A percentile compares a stretch with the other conserved stretches of the same genome.
These are phyloP conservation scores for Latheticus oryzae DNA, from an alignment of 2,888 invertebrate species.

Conservation along the genomic window DNA sequence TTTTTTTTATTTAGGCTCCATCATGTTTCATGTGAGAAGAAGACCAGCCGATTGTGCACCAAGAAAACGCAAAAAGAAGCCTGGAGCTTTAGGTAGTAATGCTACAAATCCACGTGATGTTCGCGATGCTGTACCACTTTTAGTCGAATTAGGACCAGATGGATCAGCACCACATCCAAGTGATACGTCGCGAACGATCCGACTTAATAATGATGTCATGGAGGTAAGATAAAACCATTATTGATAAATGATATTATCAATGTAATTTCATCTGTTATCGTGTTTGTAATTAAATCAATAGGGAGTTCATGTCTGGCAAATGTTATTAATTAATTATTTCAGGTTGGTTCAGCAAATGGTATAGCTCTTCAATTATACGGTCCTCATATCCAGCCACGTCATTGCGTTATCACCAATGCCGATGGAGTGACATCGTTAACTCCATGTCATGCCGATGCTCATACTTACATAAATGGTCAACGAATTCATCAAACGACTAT, in stretches of 20 bases:
- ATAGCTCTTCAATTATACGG: conserved; percentile 84
- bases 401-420: conserved; percentile 92
- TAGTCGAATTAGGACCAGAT: conserved; percentile 86
- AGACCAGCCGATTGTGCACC: conserved; percentile 92
- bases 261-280: too few relatives aligned
- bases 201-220: conserved; percentile 73
- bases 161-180: conserved; percentile 73
- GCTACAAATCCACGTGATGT: conserved; percentile 70
- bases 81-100: conserved; percentile 66
- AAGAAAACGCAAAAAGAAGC: conserved; percentile 87
- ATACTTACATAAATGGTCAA: conserved; percentile 94
- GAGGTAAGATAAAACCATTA: too few relatives aligned
- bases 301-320: too few relatives aligned
- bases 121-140: conserved; percentile 74
- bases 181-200: conserved; percentile 73
- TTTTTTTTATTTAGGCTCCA: conserved; percentile 84
- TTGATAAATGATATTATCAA: too few relatives aligned
- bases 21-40: conserved; percentile 96
- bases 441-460: conserved; percentile 92
- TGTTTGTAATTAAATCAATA: too few relatives aligned
- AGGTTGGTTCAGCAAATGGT: conserved; percentile 84
- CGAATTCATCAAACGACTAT: conserved; percentile 93
- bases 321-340: conserved; percentile 21
- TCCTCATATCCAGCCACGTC: conserved; percentile 92
- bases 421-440: conserved; percentile 94